phyloP scores from a whole-genome alignment of 2,113 vertebrate genomes.

The Scomber colias region DNA sequence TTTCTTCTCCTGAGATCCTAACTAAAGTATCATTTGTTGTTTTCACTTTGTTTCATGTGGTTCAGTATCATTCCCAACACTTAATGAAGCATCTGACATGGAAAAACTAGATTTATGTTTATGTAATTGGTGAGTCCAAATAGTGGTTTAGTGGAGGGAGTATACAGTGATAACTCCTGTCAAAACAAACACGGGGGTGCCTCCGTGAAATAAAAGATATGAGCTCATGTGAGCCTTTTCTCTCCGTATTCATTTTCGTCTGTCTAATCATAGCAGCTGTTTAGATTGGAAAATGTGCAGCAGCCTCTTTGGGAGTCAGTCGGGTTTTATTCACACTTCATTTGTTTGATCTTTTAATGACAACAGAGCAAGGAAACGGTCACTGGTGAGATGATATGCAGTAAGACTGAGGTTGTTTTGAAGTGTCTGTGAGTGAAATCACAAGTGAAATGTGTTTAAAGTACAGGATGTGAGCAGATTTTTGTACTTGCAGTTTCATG shows the following conservation, averaged over 20 bases:
- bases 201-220: conserved; percentile 31
- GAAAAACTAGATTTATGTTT: conserved; percentile 11
- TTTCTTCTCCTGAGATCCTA: neutral
- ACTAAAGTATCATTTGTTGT: conserved; percentile 14
- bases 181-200: conserved; percentile 36
- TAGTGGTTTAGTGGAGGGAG: conserved; percentile 29
- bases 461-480: neutral
- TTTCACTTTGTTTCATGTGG: neutral
- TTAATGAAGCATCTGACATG: conserved; percentile 30
- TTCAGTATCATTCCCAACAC: neutral
- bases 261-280: neutral
- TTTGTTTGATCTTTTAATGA: conserved; percentile 21
- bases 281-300: conserved; percentile 27
- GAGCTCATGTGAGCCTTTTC: neutral
- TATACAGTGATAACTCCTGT: conserved; percentile 31
- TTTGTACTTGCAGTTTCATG: too few relatives aligned
- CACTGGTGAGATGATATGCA: neutral
- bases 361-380: neutral
- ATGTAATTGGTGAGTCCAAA: conserved; percentile 12
- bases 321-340: conserved; percentile 29
- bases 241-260: conserved; percentile 12
- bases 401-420: neutral
- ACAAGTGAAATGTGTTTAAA: conserved; percentile 3
- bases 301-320: neutral
- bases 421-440: neutral